Conservation (phyloP, 2,888 invertebrate species). For the Cerastis leucographa region DNA sequence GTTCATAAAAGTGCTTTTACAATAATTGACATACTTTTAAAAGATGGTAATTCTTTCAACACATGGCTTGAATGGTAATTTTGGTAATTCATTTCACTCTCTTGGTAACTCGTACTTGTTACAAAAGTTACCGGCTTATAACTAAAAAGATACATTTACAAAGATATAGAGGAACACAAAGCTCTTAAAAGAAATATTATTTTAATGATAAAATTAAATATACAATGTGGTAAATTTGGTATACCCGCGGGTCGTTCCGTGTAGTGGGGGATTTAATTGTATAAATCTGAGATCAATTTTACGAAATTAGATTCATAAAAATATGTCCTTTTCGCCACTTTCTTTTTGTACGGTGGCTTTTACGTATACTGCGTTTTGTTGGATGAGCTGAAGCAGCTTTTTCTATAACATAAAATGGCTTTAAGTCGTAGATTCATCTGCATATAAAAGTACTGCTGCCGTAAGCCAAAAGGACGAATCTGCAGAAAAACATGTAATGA, state of each 20-base stretch:
- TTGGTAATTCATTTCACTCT: slow-evolving; percentile 62
- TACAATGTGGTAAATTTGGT: slow-evolving; percentile 88
- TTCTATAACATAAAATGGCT: not conserved
- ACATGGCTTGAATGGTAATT: slow-evolving; percentile 60
- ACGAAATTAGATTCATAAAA: slow-evolving; percentile 79
- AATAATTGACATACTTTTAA: slow-evolving; percentile 65
- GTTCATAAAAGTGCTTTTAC: slow-evolving; percentile 30
- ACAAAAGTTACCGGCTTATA: slow-evolving; percentile 63
- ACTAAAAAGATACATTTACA: slow-evolving; percentile 77
- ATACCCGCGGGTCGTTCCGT: slow-evolving; percentile 81
- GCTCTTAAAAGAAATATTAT: slow-evolving; percentile 78
- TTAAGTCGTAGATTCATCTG: not conserved
- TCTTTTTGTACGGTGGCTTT: slow-evolving; percentile 16
- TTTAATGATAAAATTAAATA: slow-evolving; percentile 75
- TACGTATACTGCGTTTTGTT: slow-evolving; percentile 42
- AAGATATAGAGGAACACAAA: slow-evolving; percentile 87
- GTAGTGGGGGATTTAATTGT: slow-evolving; percentile 72
- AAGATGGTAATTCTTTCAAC: slow-evolving; percentile 36
- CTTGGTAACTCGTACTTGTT: slow-evolving; percentile 62
- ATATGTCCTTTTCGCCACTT: slow-evolving; percentile 63
- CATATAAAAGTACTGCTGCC: not conserved
- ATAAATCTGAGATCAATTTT: slow-evolving; percentile 86
- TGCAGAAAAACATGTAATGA: not conserved
- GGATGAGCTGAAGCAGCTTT: not conserved
- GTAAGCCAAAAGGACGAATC: not conserved